phyloP scores from a whole-genome alignment of 2,113 vertebrate genomes.

The Dipodomys merriami region DNA sequence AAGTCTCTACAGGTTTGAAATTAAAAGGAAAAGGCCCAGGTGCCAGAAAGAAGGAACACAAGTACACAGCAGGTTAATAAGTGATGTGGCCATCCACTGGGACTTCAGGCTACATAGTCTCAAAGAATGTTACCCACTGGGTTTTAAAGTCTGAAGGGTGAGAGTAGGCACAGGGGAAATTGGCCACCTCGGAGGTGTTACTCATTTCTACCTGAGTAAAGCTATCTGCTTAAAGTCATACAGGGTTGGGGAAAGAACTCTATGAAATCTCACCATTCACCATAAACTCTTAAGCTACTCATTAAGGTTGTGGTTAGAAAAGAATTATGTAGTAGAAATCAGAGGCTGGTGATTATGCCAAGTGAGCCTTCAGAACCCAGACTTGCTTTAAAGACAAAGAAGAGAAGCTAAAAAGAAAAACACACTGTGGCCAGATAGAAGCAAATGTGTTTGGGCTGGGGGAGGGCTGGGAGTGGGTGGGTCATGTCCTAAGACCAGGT shows the following conservation, averaged over 20 bases:
- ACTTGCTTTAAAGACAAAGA: background rate
- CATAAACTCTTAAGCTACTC: background rate
- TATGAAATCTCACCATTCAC: background rate
- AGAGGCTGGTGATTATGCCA: background rate
- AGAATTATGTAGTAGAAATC: background rate
- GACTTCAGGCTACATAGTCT: background rate
- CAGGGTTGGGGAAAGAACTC: background rate
- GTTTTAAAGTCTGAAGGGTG: background rate
- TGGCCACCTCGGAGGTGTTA: background rate
- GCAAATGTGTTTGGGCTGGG: background rate
- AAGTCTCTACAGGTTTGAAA: background rate
- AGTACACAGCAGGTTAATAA: background rate
- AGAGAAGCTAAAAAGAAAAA: background rate
- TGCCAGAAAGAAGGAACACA: conserved; percentile 18
- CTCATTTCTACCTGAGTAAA: background rate
- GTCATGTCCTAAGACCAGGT: accelerated
- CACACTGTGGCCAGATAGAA: background rate
- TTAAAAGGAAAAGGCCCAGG: background rate
- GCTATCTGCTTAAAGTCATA: background rate
- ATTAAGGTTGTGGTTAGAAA: background rate
- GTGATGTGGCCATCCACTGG: background rate
- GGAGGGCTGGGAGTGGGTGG: too few relatives aligned
- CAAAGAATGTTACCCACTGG: background rate
- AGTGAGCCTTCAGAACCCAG: background rate
- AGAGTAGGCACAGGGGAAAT: background rate